Conservation (phyloP, 2,888 invertebrate species). For the Endomychus coccineus region DNA sequence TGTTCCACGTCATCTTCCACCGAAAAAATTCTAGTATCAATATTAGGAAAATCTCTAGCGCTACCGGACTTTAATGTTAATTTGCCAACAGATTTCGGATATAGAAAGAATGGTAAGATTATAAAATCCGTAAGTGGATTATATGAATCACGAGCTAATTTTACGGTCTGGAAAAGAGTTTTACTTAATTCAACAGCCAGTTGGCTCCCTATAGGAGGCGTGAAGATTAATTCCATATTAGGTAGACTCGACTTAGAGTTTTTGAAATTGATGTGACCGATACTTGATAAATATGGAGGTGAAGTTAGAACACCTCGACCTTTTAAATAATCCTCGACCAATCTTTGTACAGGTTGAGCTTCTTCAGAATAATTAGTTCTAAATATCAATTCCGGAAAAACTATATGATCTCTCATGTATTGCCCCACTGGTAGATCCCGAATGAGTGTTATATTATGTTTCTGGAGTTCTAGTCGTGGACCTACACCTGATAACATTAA, state of each 20-base stretch:
- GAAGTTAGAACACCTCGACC: slow-evolving; percentile 22
- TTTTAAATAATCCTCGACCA: slow-evolving; percentile 21
- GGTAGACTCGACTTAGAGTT: slow-evolving; percentile 1
- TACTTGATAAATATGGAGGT: slow-evolving; percentile 4
- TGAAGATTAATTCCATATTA: slow-evolving; percentile 11
- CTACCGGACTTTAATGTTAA: slow-evolving; percentile 28
- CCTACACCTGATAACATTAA: slow-evolving; percentile 33
- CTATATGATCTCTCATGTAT: slow-evolving; percentile 28
- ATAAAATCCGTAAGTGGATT: slow-evolving; percentile 6
- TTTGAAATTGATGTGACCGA: slow-evolving; percentile 8
- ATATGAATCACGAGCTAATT: background rate
- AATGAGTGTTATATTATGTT: slow-evolving; percentile 23
- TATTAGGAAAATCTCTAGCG: slow-evolving; percentile 31
- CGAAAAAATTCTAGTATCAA: slow-evolving; percentile 27
- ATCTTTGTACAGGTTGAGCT: slow-evolving; percentile 7
- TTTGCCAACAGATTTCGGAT: slow-evolving; percentile 30
- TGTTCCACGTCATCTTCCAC: slow-evolving; percentile 48
- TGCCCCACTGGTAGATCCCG: slow-evolving; percentile 29
- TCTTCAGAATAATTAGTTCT: slow-evolving; percentile 16
- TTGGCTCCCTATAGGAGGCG: slow-evolving; percentile 7
- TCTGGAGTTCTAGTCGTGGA: slow-evolving; percentile 23
- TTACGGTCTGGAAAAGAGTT: slow-evolving; percentile 1
- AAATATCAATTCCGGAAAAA: slow-evolving; percentile 23
- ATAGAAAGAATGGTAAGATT: slow-evolving; percentile 20
- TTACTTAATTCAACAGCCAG: too few relatives aligned